Base-by-base conservation (phyloP, 2,888 invertebrate species). In the Drosophila demipolita region DNA sequence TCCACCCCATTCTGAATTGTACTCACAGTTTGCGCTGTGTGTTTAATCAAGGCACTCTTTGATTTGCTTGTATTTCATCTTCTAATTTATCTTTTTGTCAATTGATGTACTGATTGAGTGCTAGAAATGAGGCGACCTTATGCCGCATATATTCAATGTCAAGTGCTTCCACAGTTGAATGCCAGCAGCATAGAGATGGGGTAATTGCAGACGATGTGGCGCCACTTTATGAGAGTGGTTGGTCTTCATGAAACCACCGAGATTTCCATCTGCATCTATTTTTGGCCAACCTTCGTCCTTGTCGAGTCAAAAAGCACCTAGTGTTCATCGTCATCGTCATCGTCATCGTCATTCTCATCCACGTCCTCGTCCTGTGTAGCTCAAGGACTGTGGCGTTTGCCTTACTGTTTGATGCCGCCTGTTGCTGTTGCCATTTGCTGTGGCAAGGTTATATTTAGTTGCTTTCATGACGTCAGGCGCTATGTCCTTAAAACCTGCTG, bases 31-130 rank as follows among this genome's bases (percentile, higher is more conserved):
- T 32, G 33, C 49, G 62, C 52, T 63, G 49, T 63, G 49, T 63
- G 40, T 20, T 63, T 60, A 79, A 79, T 66, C 77, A 78, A 74
- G 66, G 66, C 64, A 23, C 23, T n/a, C 26, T 38, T 63, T 68
- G 53, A 82, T 80, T 81, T 82, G 57, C 73, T 35, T 52, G 67
- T 53, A 61, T 66, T 74, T 23, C 45, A 26, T 23, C 45, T 45
- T 8, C 15, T 15, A 58, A 68, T 74, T 70, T 36, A 9, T 50
- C 9, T 36, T 29, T 36, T 68, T 35, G 26, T 59, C 79, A 87
- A 84, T 84, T 89, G 84, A 65, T 72, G 55, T 60, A 59, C 66
- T 78, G 69, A 76, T 72, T 80, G 78, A 82, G 71, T 76, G 82
- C 69, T 70, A 87, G 66, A 57, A 69, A 73, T 60, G 58, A 59